Evolutionary conservation across 1,140 invertebrate genomes (phyloP).

Genomic region (Musca vetustissima): DNA sequence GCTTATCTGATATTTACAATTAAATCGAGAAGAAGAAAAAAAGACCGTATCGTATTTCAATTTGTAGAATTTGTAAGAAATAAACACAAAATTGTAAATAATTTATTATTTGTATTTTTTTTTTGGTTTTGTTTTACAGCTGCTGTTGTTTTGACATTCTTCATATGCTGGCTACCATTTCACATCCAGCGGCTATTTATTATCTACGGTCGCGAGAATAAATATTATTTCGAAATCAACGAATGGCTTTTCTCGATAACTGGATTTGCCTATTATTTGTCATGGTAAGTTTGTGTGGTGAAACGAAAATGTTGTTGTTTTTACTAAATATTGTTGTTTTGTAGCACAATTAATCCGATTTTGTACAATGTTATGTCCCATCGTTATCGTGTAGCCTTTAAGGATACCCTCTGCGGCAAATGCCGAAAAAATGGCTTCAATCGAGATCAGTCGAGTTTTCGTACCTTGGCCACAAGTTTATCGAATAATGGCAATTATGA

Average conservation of each 20-base stretch:
- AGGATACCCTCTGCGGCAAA: constrained; percentile 66
- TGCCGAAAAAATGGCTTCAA: constrained; percentile 50
- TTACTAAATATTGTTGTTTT: background rate
- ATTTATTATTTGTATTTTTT: constrained; percentile 3
- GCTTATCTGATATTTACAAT: too few species aligned
- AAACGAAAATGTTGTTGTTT: background rate
- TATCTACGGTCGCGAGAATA: constrained; percentile 65
- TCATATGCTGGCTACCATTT: constrained; percentile 96
- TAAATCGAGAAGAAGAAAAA: too few species aligned
- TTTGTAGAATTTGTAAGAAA: too few species aligned
- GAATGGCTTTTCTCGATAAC: constrained; percentile 78
- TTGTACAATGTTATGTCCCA: constrained; percentile 88
- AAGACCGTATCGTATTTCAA: too few species aligned
- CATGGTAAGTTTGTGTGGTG: constrained; percentile 57
- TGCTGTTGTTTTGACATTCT: constrained; percentile 94
- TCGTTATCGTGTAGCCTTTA: constrained; percentile 80
- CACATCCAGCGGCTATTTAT: constrained; percentile 85
- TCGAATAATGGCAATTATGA: constrained; percentile 34
- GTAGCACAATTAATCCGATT: constrained; percentile 82
- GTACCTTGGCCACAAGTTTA: constrained; percentile 43
- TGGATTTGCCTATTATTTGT: constrained; percentile 85
- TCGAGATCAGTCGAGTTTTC: constrained; percentile 62
- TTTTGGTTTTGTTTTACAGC: constrained; percentile 61
- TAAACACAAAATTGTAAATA: background rate
- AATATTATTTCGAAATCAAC: constrained; percentile 69